A percentile compares a stretch with the other conserved stretches of the same genome.
Conservation (phyloP, 1,140 invertebrate genomes). For the Saccostrea echinata region DNA sequence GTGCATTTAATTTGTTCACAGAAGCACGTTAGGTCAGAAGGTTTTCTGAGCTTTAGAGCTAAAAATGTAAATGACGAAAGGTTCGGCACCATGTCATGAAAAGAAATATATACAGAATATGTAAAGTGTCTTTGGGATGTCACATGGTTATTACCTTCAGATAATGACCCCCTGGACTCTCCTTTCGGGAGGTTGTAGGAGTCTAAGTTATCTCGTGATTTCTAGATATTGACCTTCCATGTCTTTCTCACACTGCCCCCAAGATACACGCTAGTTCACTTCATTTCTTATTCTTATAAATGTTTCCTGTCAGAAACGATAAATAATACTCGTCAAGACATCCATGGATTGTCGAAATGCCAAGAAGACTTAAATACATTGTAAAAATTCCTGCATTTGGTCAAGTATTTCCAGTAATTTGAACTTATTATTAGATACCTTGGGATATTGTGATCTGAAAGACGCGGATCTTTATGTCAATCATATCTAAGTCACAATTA, state of each 20-base stretch:
- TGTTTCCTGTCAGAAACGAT: constrained; percentile 32
- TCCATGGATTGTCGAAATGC: not conserved
- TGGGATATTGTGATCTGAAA: not conserved
- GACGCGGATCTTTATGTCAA: constrained; percentile 7
- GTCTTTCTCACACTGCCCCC: not conserved
- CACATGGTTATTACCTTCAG: not conserved
- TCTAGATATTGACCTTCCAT: not conserved
- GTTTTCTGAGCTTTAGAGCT: no score
- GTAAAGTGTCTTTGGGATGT: no score
- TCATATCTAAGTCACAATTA: not conserved
- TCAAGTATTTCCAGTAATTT: not conserved
- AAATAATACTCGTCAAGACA: not conserved
- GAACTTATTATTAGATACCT: not conserved
- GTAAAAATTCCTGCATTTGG: not conserved
- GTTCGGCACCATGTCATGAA: no score
- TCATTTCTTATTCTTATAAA: not conserved
- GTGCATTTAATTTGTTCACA: no score
- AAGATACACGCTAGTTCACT: not conserved
- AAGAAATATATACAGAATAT: no score
- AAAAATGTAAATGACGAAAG: no score
- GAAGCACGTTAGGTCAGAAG: no score
- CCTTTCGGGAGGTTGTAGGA: not conserved
- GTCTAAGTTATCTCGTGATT: not conserved
- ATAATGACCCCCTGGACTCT: not conserved
- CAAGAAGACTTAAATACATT: not conserved